Evolutionary conservation across 2,888 invertebrate species (phyloP), one percentile per base, ranked within the genome.

Genomic region (Mellilla xanthometata): DNA sequence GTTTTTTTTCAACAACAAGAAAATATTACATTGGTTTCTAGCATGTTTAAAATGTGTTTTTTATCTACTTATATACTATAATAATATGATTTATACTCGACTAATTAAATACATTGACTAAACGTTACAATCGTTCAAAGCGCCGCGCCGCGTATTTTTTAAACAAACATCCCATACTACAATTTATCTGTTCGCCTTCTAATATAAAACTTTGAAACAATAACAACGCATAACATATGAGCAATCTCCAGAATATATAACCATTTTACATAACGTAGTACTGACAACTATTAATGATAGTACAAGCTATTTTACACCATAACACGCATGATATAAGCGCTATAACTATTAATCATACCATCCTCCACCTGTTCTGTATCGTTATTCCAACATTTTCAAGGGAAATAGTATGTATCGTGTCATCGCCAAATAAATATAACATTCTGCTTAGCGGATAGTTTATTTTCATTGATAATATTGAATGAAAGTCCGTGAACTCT

Each of bases 301-400:
- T 13, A 15, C 15, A 19, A 10, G 35, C 13, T 35, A 35, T 35
- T 26, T 26, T 27, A 27, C 8, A 9, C 9, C 26, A n/a, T 26
- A 9, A 26, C 9, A n/a, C 12, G 6, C 12, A 13, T 12, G n/a
- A 28, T 22, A 23, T 22, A 12, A 3, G 8, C 19, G 11, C 28
- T 28, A 30, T 23, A 11, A 8, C 7, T 12, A 15, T 39, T 15
- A 13, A 39, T 39, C 30, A 24, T 15, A 24, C 30, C 15, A 13
- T 24, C 30, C 8, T 12, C 24, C 30, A 39, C 39, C 39, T 39
- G 39, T 27, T 32, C 26, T n/a, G 7, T 26, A 24, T 27, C 19
- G 32, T 30, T 39, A 31, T 39, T 40, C 19, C 26, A 27, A 40
- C 11, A 32, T 40, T 32, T 31, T 40, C 39, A 27, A 39, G 39